Evolutionary conservation across 2,888 invertebrate species (phyloP).

Genomic region (Lissocephala sabroskyi): DNA sequence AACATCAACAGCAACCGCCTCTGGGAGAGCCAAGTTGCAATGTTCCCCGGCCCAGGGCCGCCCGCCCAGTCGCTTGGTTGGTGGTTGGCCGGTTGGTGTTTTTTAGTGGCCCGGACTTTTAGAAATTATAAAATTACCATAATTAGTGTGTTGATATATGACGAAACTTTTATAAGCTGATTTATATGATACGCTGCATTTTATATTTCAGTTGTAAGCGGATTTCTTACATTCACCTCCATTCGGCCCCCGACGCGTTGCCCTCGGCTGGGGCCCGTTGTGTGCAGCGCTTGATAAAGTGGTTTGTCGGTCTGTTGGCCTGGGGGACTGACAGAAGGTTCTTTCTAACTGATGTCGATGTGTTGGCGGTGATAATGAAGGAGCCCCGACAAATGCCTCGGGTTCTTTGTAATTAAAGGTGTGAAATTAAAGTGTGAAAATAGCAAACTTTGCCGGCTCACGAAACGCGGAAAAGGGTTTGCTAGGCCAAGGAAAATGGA

Average conservation of each 20-base stretch:
- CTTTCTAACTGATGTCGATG: too few relatives aligned
- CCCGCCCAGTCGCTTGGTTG: background rate
- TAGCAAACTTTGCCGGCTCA: too few relatives aligned
- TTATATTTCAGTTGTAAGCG: conserved; percentile 26
- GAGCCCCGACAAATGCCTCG: too few relatives aligned
- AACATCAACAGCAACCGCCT: conserved; percentile 54
- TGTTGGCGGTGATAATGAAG: too few relatives aligned
- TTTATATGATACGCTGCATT: conserved; percentile 41
- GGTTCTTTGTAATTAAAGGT: too few relatives aligned
- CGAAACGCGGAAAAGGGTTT: too few relatives aligned
- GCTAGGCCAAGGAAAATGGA: too few relatives aligned
- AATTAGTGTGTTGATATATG: conserved; percentile 55
- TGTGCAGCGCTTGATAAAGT: background rate
- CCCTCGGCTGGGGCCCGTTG: background rate
- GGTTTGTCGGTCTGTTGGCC: too few relatives aligned
- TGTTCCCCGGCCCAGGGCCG: too few relatives aligned
- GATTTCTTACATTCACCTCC: conserved; percentile 21
- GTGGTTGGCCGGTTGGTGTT: background rate
- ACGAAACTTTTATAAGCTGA: conserved; percentile 53
- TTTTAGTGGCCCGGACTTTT: conserved; percentile 28
- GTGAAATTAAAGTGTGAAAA: too few relatives aligned
- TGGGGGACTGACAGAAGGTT: too few relatives aligned
- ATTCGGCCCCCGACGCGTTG: too few relatives aligned
- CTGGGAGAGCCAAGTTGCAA: conserved; percentile 11
- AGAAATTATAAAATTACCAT: conserved; percentile 57